Evolutionary conservation across 1,140 invertebrate species (phyloP).

Genomic region (Paramacrobiotus metropolitanus): DNA sequence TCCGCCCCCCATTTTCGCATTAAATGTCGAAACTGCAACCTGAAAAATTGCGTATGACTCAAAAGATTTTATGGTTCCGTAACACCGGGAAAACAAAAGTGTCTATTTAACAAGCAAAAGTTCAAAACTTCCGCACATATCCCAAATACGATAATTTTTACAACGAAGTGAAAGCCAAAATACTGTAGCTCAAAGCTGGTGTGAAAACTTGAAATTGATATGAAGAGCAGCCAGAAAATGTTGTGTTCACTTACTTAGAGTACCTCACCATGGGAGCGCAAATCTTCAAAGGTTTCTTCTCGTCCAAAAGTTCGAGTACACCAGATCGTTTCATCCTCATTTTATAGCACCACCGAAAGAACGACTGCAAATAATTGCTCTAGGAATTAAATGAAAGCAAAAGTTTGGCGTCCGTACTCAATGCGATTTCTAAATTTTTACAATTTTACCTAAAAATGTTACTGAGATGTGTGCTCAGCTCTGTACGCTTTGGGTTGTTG

Average conservation of each 20-base stretch:
- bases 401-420: too few species aligned
- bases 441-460: too few species aligned
- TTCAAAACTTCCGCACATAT: neutral
- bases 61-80: constrained; percentile 9
- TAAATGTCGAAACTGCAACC: constrained; percentile 57
- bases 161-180: too few species aligned
- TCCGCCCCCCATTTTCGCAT: constrained; percentile 64
- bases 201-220: neutral
- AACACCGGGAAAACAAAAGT: constrained; percentile 5
- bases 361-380: too few species aligned
- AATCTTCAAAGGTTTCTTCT: constrained; percentile 40
- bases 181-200: too few species aligned
- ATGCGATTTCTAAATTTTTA: too few species aligned
- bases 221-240: neutral
- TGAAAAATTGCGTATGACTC: constrained; percentile 27
- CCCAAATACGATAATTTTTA: neutral
- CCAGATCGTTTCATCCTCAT: neutral
- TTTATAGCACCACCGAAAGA: too few species aligned
- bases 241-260: constrained; percentile 42
- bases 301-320: constrained; percentile 30
- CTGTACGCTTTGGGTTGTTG: too few species aligned
- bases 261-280: constrained; percentile 90
- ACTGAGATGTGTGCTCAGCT: too few species aligned
- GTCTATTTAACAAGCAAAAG: neutral
- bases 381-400: too few species aligned